Conservation (phyloP, 2,113 vertebrate genomes). For the Budorcas taxicolor region DNA sequence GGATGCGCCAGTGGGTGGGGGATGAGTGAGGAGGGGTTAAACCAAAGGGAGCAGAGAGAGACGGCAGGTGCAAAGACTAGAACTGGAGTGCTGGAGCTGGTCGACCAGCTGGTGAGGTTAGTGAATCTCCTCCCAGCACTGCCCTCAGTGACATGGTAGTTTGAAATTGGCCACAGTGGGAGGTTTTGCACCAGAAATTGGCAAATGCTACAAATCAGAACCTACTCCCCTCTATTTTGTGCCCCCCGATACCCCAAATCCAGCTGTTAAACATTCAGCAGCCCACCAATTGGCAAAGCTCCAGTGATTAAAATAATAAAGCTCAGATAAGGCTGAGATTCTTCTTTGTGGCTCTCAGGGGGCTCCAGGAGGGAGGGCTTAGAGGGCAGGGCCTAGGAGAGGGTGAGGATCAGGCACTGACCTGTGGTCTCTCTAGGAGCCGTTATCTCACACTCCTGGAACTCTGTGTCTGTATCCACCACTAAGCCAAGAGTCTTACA, state of each 20-base stretch:
- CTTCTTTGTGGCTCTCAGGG: neutral
- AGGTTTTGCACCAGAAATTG: neutral
- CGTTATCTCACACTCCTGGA: neutral
- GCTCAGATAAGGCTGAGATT: neutral
- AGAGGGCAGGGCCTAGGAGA: neutral
- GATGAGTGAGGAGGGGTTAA: neutral
- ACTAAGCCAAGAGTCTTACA: neutral
- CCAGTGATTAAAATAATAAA: neutral
- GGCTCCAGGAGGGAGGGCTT: neutral
- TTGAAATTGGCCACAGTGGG: neutral
- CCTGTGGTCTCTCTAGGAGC: neutral
- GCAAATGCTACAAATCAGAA: neutral
- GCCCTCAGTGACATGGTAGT: neutral
- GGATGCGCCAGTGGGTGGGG: neutral
- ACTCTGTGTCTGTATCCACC: neutral
- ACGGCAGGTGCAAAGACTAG: neutral
- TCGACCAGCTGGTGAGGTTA: neutral
- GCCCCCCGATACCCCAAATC: neutral
- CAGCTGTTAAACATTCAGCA: neutral
- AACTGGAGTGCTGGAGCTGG: neutral
- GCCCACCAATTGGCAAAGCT: neutral
- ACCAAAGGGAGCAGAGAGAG: neutral
- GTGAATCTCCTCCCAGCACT: neutral
- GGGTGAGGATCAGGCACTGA: neutral
- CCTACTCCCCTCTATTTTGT: neutral